Evolutionary conservation across 2,113 vertebrate species (phyloP), one percentile per base, ranked within the genome.

Genomic region (Eulemur macaco): DNA sequence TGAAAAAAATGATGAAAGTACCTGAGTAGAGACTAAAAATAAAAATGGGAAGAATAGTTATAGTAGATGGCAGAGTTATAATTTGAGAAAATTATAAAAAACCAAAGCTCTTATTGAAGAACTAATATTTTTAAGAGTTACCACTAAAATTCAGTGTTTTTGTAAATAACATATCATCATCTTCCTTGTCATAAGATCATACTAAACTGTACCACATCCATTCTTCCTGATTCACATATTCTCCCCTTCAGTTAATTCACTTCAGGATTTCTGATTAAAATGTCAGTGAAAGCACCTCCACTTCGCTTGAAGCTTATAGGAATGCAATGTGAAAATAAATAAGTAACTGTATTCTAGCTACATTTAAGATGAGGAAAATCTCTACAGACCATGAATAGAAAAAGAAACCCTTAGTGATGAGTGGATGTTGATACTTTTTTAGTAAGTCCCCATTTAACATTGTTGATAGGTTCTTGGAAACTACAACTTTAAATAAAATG

Each of bases 71-170:
- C 52, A 85, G 20, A 90, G 92, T 58, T 89, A 12, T 42, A 71
- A 93, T 56, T 77, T 89, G 91, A 89, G 85, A 69, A 85, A 80
- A 89, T 85, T 39, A 39, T 39, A 45, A 93, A 80, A 84, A 90
- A 56, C 39, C 31, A 34, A 64, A 85, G 64, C 45, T 89, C 12
- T 80, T 93, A 25, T 64, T 73, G 64, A 66, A 92, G 20, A 25
- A 47, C 21, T 47, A 54, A 39, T 78, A 47, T 80, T 90, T 90
- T 86, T 39, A 0, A 85, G 56, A 85, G 34, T 56, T 73, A 54
- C 25, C 85, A 56, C 21, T 69, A 27, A 85, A 77, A 27, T 89
- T 83, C 18, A 34, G 6, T 47, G 10, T 21, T 84, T 82, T 63
- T 45, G 42, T 34, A 94, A 81, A 81, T 50, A 87, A 25, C 23